Evolutionary conservation across 2,797 vertebrate genomes (phyloP).

Genomic region (Mus minutoides): DNA sequence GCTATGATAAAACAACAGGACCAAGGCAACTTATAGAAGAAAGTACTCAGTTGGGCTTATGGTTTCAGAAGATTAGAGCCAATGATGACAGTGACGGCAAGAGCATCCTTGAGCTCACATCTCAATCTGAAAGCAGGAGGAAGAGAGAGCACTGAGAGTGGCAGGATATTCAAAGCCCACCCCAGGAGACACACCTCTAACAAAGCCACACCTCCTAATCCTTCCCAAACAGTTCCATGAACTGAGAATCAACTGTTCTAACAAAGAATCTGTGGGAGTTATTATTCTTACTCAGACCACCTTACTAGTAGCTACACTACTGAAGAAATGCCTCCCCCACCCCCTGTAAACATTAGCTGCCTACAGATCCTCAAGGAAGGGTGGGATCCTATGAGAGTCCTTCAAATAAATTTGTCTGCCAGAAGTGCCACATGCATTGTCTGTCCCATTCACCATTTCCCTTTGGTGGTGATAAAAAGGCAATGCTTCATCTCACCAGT

Average conservation of each 20-base stretch:
- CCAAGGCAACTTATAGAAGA: not conserved
- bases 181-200: not conserved
- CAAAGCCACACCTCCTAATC: not conserved
- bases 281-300: not conserved
- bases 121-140: not conserved
- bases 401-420: not conserved
- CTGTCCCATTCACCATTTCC: not conserved
- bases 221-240: not conserved
- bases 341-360: not conserved
- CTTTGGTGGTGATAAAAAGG: not conserved
- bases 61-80: not conserved
- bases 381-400: not conserved
- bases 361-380: not conserved
- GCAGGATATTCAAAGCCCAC: not conserved
- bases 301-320: not conserved
- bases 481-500: conserved; percentile 15
- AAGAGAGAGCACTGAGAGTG: not conserved
- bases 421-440: not conserved
- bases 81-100: not conserved
- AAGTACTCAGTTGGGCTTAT: not conserved
- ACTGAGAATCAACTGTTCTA: not conserved
- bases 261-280: not conserved
- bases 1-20: not conserved
- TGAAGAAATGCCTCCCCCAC: not conserved
- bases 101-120: not conserved